A percentile compares a stretch with the other conserved stretches of the same genome.
phyloP scores from a whole-genome alignment of 1,140 invertebrate species.

The Zaprionus africanus region DNA sequence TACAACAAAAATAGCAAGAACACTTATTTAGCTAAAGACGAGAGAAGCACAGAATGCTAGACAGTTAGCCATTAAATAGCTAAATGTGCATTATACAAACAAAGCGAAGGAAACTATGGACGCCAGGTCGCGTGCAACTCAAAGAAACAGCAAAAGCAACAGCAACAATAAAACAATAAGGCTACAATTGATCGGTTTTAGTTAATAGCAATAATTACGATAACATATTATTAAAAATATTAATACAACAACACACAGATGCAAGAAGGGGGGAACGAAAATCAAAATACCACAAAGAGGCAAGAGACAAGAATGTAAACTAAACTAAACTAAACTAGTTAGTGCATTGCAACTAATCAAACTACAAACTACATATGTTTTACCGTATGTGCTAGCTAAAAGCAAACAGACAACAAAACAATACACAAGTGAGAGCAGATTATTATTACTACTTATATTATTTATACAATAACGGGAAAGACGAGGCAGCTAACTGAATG shows the following conservation, averaged over 20 bases:
- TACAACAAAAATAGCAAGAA: constrained; percentile 55
- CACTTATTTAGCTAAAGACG: constrained; percentile 54
- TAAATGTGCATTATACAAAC: constrained; percentile 56
- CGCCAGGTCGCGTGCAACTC: constrained; percentile 14
- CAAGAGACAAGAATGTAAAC: constrained; percentile 42
- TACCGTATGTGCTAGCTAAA: constrained; percentile 62
- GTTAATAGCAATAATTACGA: constrained; percentile 28
- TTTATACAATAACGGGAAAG: constrained; percentile 31
- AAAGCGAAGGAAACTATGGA: constrained; percentile 17
- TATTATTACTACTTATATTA: constrained; percentile 37
- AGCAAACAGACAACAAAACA: constrained; percentile 59
- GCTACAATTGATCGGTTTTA: constrained; percentile 21
- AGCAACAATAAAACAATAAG: constrained; percentile 34
- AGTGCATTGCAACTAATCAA: constrained; percentile 19
- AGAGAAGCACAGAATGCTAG: constrained; percentile 1
- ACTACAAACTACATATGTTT: constrained; percentile 29
- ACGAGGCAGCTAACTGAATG: constrained; percentile 30
- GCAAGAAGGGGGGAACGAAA: constrained; percentile 13
- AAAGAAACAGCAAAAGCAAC: constrained; percentile 1
- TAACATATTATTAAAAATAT: constrained; percentile 9
- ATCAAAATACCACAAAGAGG: constrained; percentile 40
- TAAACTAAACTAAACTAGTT: constrained; percentile 22
- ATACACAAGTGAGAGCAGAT: constrained; percentile 32
- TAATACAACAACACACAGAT: constrained; percentile 7
- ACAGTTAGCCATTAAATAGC: constrained; percentile 22